phyloP scores from a whole-genome alignment of 2,113 vertebrate species.

The Bubo blakistoni region DNA sequence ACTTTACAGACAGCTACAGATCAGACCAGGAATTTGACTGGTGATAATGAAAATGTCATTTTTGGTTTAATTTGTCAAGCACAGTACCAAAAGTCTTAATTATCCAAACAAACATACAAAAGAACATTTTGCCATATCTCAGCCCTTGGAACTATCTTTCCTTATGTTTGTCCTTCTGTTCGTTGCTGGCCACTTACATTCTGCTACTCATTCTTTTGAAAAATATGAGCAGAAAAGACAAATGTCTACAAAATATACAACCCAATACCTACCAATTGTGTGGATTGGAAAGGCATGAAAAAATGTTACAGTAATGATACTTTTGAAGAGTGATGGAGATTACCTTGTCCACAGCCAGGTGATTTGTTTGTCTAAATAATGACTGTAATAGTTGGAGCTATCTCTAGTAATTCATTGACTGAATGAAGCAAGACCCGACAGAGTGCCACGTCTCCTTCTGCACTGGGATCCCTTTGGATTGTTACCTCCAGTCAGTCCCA shows the following conservation, averaged over 20 bases:
- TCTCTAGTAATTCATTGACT: neutral
- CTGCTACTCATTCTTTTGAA: neutral
- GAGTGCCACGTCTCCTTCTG: rapidly evolving
- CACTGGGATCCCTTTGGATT: rapidly evolving
- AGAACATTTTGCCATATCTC: neutral
- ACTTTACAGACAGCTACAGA: neutral
- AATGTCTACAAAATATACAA: neutral
- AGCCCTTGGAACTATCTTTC: neutral
- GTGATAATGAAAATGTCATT: neutral
- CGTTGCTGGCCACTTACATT: neutral
- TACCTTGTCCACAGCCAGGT: neutral
- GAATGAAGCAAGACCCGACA: neutral
- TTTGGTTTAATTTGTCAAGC: neutral
- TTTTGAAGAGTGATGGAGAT: neutral
- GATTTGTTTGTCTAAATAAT: neutral
- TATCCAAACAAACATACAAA: neutral
- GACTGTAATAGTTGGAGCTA: neutral
- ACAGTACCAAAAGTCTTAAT: neutral
- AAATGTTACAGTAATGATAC: neutral
- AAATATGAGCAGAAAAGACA: neutral
- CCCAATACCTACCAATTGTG: neutral
- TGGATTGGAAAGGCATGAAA: neutral
- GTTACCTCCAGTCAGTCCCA: neutral
- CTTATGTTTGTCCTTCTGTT: neutral
- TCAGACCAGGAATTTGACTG: neutral